These are phyloP conservation scores for Podocnemis expansa DNA, from an alignment of 2,113 vertebrate species.

Conservation along the genomic window DNA sequence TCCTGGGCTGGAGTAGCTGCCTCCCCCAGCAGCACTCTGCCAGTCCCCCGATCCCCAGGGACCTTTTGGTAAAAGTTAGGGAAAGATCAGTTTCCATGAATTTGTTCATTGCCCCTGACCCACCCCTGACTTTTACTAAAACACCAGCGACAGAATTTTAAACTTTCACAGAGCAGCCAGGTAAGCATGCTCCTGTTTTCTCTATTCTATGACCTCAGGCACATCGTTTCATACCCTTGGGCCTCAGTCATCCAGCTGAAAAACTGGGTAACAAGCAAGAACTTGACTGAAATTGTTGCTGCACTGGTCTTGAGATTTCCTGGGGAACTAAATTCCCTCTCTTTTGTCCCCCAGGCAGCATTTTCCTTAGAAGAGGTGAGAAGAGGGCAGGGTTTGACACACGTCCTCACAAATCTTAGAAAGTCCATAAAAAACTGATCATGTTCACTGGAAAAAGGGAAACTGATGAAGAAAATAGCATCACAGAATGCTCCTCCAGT, in stretches of 20 bases:
- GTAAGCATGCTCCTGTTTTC: slow-evolving; percentile 43
- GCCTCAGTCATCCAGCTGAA: slow-evolving; percentile 57
- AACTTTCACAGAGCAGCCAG: slow-evolving; percentile 24
- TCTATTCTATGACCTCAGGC: slow-evolving; percentile 62
- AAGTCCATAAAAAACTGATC: background rate
- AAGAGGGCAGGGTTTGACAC: slow-evolving; percentile 22
- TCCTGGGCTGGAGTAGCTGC: no score
- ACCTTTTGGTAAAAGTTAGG: no score
- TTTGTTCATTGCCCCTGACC: no score
- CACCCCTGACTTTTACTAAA: no score
- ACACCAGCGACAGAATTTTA: no score
- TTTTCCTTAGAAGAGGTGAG: background rate
- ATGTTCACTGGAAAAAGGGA: background rate
- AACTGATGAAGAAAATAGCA: background rate
- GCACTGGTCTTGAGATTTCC: slow-evolving; percentile 69
- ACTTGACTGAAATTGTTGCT: slow-evolving; percentile 64
- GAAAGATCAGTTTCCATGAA: no score
- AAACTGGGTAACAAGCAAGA: slow-evolving; percentile 60
- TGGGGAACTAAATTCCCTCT: slow-evolving; percentile 69
- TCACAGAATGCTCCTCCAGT: background rate
- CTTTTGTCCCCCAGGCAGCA: slow-evolving; percentile 25
- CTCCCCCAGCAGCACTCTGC: no score
- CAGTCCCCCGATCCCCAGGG: no score
- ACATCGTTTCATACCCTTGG: slow-evolving; percentile 51
- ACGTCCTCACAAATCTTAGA: background rate